Percentiles rank a stretch among this genome's conserved stretches.
phyloP scores from a whole-genome alignment of 2,797 vertebrate genomes.

The Anniella stebbinsi region DNA sequence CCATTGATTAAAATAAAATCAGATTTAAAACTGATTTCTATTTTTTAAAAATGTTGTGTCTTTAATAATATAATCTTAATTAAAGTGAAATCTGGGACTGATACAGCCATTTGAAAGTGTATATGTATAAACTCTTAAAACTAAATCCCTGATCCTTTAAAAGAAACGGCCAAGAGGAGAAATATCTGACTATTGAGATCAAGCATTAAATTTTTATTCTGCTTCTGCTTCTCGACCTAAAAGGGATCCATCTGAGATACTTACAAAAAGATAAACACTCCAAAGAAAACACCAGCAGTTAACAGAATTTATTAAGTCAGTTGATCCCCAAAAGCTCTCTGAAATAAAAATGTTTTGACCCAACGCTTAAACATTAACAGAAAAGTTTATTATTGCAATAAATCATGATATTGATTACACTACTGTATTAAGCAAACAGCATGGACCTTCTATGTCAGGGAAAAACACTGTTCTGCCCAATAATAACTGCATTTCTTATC shows the following conservation, averaged over 20 bases:
- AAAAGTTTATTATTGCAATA: too few relatives aligned
- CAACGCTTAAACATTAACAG: too few relatives aligned
- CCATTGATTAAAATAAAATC: neutral
- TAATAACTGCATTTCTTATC: too few relatives aligned
- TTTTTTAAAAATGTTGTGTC: too few relatives aligned
- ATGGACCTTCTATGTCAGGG: too few relatives aligned
- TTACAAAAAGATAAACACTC: neutral
- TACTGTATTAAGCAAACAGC: too few relatives aligned
- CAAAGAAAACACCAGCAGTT: neutral
- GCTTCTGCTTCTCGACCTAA: neutral
- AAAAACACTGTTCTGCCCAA: too few relatives aligned
- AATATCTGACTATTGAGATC: neutral
- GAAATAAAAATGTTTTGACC: too few relatives aligned
- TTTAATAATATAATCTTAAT: neutral
- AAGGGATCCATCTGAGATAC: neutral
- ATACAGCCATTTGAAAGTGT: neutral
- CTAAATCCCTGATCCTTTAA: neutral
- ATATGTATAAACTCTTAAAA: neutral
- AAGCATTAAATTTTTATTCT: neutral
- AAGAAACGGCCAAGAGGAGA: neutral
- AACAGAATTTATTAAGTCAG: neutral
- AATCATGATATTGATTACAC: too few relatives aligned
- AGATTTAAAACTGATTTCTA: neutral
- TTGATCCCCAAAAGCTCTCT: too few relatives aligned
- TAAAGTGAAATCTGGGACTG: neutral